These are phyloP conservation scores for Tanypteryx hageni DNA, from an alignment of 2,888 invertebrate species.

Conservation along the genomic window DNA sequence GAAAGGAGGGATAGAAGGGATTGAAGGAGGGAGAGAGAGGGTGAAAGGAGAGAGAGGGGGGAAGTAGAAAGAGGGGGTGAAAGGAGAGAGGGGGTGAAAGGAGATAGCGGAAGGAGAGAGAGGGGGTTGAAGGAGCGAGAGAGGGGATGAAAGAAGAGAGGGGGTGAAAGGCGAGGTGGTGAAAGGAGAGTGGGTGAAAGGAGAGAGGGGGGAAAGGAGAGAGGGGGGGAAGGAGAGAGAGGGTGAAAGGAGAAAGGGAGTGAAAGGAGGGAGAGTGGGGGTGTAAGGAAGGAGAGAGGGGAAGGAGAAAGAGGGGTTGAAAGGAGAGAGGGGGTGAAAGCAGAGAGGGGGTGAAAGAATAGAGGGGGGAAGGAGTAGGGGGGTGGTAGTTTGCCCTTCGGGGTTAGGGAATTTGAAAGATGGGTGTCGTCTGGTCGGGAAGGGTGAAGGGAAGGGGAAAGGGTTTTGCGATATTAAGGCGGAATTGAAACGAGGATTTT, in stretches of 20 bases:
- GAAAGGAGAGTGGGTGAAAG: too few relatives aligned
- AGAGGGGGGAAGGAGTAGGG: not conserved
- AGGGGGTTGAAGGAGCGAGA: too few relatives aligned
- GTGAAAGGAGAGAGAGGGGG: not conserved
- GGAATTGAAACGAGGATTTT: not conserved
- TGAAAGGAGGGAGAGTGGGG: too few relatives aligned
- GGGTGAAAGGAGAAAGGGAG: too few relatives aligned
- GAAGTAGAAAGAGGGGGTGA: too few relatives aligned
- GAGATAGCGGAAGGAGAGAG: not conserved
- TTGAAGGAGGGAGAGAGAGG: not conserved
- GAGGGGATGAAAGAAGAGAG: not conserved
- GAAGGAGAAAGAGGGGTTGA: not conserved
- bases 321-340: too few relatives aligned
- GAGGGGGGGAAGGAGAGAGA: not conserved
- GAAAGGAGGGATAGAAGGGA: not conserved
- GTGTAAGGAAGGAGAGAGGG: not conserved
- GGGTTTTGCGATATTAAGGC: not conserved
- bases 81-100: too few relatives aligned
- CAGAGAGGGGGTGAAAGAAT: too few relatives aligned
- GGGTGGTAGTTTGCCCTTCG: not conserved
- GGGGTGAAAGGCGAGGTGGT: too few relatives aligned
- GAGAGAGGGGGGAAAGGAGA: too few relatives aligned
- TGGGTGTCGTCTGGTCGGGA: not conserved
- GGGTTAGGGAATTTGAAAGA: too few relatives aligned
- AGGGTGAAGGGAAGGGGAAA: not conserved